Base-by-base conservation (phyloP, 2,888 invertebrate species). In the Dolomedes plantarius region DNA sequence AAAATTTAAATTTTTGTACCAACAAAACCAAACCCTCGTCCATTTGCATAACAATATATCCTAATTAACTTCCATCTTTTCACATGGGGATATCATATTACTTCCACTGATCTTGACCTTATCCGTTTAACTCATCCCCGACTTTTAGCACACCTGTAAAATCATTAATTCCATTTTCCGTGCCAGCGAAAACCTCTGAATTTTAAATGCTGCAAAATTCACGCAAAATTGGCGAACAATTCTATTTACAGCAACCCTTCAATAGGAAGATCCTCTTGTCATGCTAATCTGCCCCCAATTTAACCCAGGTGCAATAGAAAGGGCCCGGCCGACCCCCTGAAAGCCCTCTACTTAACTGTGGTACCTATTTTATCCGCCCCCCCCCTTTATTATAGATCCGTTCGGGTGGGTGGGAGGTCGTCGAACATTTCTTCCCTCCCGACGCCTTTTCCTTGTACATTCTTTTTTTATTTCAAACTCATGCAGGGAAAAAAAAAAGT, bases 281-380 rank as follows among this genome's bases (percentile, higher is more conserved):
- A 86, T 86, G 86, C 79, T 86, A 86, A 86, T 86, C 86, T 62
- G 71, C 74, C 69, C 78, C 68, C 73, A 77, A 77, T 78, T 78
- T 79, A 86, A 46, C 79, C 86, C 86, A 86, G 86, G 79, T 86
- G 86, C 74, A 23, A 56, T 56, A 56, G 56, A 56, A 56, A 56
- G 56, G 23, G 56, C 19, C 56, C 56, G 23, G 23, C 19, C 56
- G 3, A 56, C 19, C 56, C 56, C 56, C 56, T 13, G 2, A 16
- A 23, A 56, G 56, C 56, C 56, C 16, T 16, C 56, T 56, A 56
- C 23, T 56, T 56, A 56, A 56, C 56, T 56, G 11, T 23, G 56
- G 56, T 7, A 56, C 23, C 56, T 56, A 56, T 56, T 56, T 56
- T 56, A 56, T 56, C 56, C 56, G 1, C 23, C 56, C 56, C 23